Evolutionary conservation across 2,797 vertebrate genomes (phyloP).

Genomic region (Todus mexicanus): DNA sequence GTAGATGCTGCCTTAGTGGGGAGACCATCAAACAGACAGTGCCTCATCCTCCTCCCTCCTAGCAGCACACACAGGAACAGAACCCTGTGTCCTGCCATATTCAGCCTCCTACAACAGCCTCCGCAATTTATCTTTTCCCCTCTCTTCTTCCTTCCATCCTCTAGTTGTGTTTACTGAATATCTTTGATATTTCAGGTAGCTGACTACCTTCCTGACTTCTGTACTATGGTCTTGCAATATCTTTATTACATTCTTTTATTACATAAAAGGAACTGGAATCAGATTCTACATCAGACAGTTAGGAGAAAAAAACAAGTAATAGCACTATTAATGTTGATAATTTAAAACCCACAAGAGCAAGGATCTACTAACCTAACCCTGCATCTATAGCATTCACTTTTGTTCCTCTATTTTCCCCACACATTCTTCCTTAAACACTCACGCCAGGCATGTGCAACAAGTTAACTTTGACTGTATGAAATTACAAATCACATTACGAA

Average conservation of each 20-base stretch:
- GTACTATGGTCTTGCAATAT: background rate
- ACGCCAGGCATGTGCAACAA: background rate
- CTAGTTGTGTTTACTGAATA: background rate
- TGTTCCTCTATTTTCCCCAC: background rate
- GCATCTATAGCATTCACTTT: background rate
- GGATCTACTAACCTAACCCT: background rate
- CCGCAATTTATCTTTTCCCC: background rate
- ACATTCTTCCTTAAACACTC: background rate
- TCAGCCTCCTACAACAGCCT: fast-evolving
- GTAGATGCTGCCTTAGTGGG: background rate
- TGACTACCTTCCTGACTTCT: background rate
- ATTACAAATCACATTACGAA: background rate
- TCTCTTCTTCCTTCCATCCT: background rate
- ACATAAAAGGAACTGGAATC: background rate
- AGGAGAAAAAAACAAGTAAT: background rate
- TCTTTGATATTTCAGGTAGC: background rate
- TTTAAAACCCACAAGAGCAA: background rate
- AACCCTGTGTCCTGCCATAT: fast-evolving
- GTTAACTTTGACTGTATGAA: background rate
- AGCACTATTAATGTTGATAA: background rate
- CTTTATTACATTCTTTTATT: background rate
- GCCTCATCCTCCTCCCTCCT: background rate
- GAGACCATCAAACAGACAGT: too few relatives aligned
- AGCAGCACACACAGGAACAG: background rate
- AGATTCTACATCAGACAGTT: background rate